These are phyloP conservation scores for Gasterosteus nipponicus DNA, from an alignment of 2,113 vertebrate genomes.

Conservation along the genomic window DNA sequence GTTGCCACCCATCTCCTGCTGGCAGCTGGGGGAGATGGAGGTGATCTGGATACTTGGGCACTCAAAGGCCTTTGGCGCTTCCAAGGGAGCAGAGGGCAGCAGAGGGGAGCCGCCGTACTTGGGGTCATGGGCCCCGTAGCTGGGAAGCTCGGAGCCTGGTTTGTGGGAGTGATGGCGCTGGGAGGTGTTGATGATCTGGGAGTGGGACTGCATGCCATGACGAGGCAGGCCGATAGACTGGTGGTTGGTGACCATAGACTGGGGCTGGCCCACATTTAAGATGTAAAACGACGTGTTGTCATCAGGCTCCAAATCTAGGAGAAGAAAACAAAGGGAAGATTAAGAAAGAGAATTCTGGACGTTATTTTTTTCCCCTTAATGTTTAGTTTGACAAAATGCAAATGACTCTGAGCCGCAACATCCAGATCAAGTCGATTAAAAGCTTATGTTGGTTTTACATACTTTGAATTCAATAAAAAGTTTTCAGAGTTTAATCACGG, in stretches of 20 bases:
- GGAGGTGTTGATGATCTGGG: constrained; percentile 86
- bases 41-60: constrained; percentile 99
- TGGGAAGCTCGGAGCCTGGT: constrained; percentile 84
- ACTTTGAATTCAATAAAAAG: background rate
- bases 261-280: constrained; percentile 92
- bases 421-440: background rate
- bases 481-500: background rate
- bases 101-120: constrained; percentile 84
- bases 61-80: constrained; percentile 93
- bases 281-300: constrained; percentile 96
- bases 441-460: background rate
- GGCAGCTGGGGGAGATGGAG: constrained; percentile 97
- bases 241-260: constrained; percentile 85
- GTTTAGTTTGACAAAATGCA: background rate
- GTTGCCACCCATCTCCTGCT: constrained; percentile 91
- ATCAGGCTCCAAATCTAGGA: constrained; percentile 92
- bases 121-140: constrained; percentile 84
- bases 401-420: background rate
- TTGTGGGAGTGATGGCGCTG: constrained; percentile 87
- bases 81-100: constrained; percentile 74
- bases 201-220: constrained; percentile 90
- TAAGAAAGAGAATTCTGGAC: constrained; percentile 1
- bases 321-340: constrained; percentile 27
- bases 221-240: constrained; percentile 89
- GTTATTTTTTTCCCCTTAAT: background rate